Evolutionary conservation across 2,797 vertebrate genomes (phyloP), one percentile per base, ranked within the genome.

Genomic region (Lophius americanus): DNA sequence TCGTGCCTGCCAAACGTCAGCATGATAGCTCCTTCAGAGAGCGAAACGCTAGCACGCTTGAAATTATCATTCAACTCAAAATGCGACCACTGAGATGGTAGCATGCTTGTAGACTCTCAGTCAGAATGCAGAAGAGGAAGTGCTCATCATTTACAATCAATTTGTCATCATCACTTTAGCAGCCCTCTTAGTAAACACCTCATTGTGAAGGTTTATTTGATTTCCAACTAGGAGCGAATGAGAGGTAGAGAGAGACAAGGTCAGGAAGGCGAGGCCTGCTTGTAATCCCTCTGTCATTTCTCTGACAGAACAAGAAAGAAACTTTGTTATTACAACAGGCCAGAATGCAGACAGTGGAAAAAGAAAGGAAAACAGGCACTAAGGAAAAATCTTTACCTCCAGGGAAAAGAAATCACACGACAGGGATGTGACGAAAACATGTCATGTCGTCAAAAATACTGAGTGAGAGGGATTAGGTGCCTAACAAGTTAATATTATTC

Each of bases 121-220:
- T 36, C 39, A 9, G 9, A 51, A 52, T 33, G 32, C 9, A 60
- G 10, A 58, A 67, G 53, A 63, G 32, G 46, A 53, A 54, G 44
- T 32, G 35, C 11, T 75, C 62, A 68, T 60, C 23, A 47, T 60
- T 53, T 46, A 37, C 41, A 59, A 48, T 72, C 38, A 63, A 43
- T 56, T 70, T 5, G 61, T 79, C 64, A 60, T 62, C 52, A 64
- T 65, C 3, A 23, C 63, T 75, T 79, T 64, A 78, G 64, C 49
- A 63, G 68, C 61, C 39, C 54, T 70, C 77, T 69, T 43, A 55
- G 59, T 86, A 74, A 80, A 77, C 71, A 78, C 46, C 52, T 56
- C 53, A 33, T 52, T 53, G 46, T 35, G 60, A 65, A 58, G 46
- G 64, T 75, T 86, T 83, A 81, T 85, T 84, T 83, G 70, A 73